Evolutionary conservation across 2,888 invertebrate species (phyloP), one percentile per base, ranked within the genome.

Genomic region (Zeuzera pyrina): DNA sequence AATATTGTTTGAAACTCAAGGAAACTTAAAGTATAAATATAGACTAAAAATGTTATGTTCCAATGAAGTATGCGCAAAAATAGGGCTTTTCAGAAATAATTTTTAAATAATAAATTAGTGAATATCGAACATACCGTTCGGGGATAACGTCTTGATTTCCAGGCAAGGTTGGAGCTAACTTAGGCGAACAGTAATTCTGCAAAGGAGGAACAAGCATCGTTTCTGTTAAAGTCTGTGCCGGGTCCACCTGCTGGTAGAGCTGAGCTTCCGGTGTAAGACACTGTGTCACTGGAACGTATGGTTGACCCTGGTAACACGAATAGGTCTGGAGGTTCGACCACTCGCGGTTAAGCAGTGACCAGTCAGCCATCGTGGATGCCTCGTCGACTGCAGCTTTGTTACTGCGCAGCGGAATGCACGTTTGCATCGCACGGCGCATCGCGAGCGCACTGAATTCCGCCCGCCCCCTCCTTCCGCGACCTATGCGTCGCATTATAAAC

Each of bases 401-500:
- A 63, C 49, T 68, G 53, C 59, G 64, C 57, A 47, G 49, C 51
- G 41, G 34, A 36, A 48, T 49, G 53, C 45, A 68, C 63, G 55
- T 69, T 74, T 72, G 72, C 66, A 69, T 42, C 58, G 45, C 50
- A 50, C 53, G 44, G 51, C 65, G 58, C 57, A 66, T 55, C 69
- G 67, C 59, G 62, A 59, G 70, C 67, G 55, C 65, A 71, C 72
- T 71, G 65, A 55, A 48, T 47, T 47, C 50, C 53, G 54, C 54
- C 47, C 59, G n/a, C n/a, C n/a, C n/a, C n/a, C n/a, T n/a, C 52
- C 56, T 45, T 54, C 51, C 57, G 43, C 54, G 42, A n/a, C 54
- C 64, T 56, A 54, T 60, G 59, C 64, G 61, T 64, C 61, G 62
- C 63, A 65, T 26, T 31, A 33, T 67, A 65, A 73, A 72, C 71